phyloP scores from a whole-genome alignment of 2,113 vertebrate species.

The Holacanthus passer region DNA sequence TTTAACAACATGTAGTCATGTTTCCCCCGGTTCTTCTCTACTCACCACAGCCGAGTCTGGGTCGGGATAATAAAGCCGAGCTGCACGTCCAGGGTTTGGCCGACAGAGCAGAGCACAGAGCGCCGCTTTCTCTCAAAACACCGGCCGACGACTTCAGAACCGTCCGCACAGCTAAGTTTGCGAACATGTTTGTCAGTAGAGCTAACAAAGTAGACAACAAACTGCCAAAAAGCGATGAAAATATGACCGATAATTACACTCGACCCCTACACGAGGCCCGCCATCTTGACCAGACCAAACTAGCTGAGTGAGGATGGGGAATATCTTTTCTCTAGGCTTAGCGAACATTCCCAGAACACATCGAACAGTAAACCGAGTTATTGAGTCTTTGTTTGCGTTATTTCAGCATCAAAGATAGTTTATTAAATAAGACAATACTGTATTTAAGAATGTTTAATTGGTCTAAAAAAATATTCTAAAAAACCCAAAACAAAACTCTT shows the following conservation, averaged over 20 bases:
- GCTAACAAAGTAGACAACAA: rapidly evolving
- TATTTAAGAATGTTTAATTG: no score
- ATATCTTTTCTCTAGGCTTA: neutral
- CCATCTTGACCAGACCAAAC: slow-evolving; percentile 76
- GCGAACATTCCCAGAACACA: slow-evolving; percentile 58
- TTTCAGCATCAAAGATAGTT: neutral
- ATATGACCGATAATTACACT: neutral
- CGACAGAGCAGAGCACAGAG: slow-evolving; percentile 29
- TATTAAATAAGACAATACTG: no score
- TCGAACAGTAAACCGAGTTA: slow-evolving; percentile 39
- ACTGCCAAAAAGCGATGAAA: neutral
- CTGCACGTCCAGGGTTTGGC: slow-evolving; percentile 30
- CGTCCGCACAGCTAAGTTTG: slow-evolving; percentile 62
- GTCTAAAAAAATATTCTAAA: no score
- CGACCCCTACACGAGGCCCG: slow-evolving; percentile 72
- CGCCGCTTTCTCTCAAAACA: slow-evolving; percentile 63
- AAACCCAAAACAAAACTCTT: no score
- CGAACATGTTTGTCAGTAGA: slow-evolving; percentile 47
- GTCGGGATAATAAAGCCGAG: slow-evolving; percentile 22
- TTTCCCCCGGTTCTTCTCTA: neutral
- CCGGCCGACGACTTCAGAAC: slow-evolving; percentile 53
- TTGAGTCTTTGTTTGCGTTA: neutral
- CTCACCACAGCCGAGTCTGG: slow-evolving; percentile 56
- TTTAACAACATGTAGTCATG: no score
- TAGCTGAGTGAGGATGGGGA: slow-evolving; percentile 5